Percentiles rank a stretch among this genome's conserved stretches.
Conservation (phyloP, 1,140 invertebrate species). For the Penaeus japonicus region DNA sequence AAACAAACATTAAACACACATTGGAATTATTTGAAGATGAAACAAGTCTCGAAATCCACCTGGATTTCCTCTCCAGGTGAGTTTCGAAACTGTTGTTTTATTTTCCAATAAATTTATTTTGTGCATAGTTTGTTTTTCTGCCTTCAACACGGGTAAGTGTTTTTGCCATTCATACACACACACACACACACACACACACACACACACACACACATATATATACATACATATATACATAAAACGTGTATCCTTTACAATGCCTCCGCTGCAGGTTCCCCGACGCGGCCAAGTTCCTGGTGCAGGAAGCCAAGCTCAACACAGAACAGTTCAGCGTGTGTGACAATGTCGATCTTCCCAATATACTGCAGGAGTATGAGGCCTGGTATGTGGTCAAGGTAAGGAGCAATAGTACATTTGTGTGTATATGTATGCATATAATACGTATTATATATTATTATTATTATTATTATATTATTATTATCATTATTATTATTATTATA, state of each 20-base stretch:
- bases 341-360: slow-evolving; percentile 86
- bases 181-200: not conserved
- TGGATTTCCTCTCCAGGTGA: too few species aligned
- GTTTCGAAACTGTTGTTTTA: too few species aligned
- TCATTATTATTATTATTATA: too few species aligned
- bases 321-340: slow-evolving; percentile 75
- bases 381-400: slow-evolving; percentile 71
- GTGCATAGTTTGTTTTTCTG: too few species aligned
- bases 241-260: not conserved
- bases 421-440: too few species aligned
- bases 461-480: too few species aligned
- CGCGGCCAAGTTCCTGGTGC: slow-evolving; percentile 36
- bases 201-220: not conserved
- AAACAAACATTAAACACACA: not conserved
- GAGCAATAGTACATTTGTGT: too few species aligned
- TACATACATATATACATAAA: not conserved
- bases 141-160: too few species aligned
- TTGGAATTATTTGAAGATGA: too few species aligned
- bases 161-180: not conserved
- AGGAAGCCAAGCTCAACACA: slow-evolving; percentile 43
- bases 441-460: too few species aligned
- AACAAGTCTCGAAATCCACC: too few species aligned
- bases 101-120: too few species aligned
- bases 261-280: slow-evolving; percentile 21
- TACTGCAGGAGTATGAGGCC: slow-evolving; percentile 86